Evolutionary conservation across 2,797 vertebrate species (phyloP).

Genomic region (Bovichtus variegatus): DNA sequence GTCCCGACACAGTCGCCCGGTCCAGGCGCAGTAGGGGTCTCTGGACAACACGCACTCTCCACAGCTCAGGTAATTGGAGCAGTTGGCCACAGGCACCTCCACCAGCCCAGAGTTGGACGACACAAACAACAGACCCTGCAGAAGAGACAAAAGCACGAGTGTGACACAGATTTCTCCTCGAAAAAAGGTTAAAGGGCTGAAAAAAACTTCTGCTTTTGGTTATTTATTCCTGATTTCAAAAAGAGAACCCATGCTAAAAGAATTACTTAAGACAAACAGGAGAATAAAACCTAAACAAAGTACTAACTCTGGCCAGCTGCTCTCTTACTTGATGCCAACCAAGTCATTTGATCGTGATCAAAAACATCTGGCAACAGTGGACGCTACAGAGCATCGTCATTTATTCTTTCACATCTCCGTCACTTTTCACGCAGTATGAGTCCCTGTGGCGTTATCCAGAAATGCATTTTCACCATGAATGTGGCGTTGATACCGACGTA

Average conservation of each 20-base stretch:
- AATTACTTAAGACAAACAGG: slow-evolving; percentile 61
- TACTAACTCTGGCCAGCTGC: slow-evolving; percentile 58
- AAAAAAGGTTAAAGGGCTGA: slow-evolving; percentile 7
- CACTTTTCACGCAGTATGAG: neutral
- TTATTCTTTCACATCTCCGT: neutral
- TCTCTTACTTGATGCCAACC: slow-evolving; percentile 33
- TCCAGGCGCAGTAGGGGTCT: slow-evolving; percentile 94
- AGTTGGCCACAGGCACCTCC: slow-evolving; percentile 92
- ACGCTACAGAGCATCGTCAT: neutral
- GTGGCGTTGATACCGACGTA: slow-evolving; percentile 1
- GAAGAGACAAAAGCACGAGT: neutral
- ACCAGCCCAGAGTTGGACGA: slow-evolving; percentile 87
- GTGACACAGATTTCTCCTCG: neutral
- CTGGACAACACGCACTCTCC: slow-evolving; percentile 92
- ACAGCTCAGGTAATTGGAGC: slow-evolving; percentile 91
- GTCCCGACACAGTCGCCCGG: slow-evolving; percentile 81
- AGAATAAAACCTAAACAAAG: slow-evolving; percentile 49
- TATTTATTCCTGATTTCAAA: slow-evolving; percentile 27
- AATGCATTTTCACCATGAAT: slow-evolving; percentile 19
- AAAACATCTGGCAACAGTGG: slow-evolving; percentile 24
- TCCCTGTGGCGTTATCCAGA: neutral
- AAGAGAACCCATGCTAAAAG: slow-evolving; percentile 36
- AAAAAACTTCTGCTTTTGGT: slow-evolving; percentile 30
- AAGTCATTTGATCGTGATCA: slow-evolving; percentile 27
- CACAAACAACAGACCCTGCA: slow-evolving; percentile 89